phyloP scores from a whole-genome alignment of 2,888 invertebrate species.

The Drosophila subquinaria region DNA sequence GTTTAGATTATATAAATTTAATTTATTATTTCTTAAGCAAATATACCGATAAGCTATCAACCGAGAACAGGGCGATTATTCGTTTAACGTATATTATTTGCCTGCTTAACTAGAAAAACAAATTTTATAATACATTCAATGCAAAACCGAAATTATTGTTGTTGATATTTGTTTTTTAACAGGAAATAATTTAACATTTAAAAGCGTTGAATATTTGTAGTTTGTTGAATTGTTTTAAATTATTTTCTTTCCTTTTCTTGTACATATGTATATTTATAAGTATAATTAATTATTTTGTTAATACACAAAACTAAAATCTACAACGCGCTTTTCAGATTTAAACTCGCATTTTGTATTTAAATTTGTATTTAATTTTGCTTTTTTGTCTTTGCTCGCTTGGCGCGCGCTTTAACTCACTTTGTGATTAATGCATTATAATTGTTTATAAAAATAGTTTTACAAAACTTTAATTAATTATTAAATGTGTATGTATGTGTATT shows the following conservation, averaged over 20 bases:
- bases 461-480: constrained; percentile 57
- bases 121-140: constrained; percentile 54
- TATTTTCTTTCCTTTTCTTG: constrained; percentile 39
- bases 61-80: constrained; percentile 41
- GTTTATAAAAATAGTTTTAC: constrained; percentile 77
- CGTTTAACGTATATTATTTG: constrained; percentile 51
- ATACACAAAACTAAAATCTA: constrained; percentile 65
- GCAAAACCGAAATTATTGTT: constrained; percentile 52
- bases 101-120: constrained; percentile 60
- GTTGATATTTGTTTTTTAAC: constrained; percentile 53
- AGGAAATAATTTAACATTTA: constrained; percentile 73
- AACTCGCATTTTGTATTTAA: constrained; percentile 42
- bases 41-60: constrained; percentile 44
- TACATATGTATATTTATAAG: constrained; percentile 47
- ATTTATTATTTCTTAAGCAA: constrained; percentile 40
- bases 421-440: constrained; percentile 69
- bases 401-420: constrained; percentile 58
- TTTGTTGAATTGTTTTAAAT: constrained; percentile 51
- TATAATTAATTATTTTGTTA: constrained; percentile 53
- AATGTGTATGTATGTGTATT: constrained; percentile 37
- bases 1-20: constrained; percentile 32
- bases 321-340: constrained; percentile 43
- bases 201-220: constrained; percentile 65
- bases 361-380: constrained; percentile 22
- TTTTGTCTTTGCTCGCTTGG: constrained; percentile 60